These are phyloP conservation scores for Xiphophorus birchmanni DNA, from an alignment of 2,797 vertebrate genomes.

Conservation along the genomic window DNA sequence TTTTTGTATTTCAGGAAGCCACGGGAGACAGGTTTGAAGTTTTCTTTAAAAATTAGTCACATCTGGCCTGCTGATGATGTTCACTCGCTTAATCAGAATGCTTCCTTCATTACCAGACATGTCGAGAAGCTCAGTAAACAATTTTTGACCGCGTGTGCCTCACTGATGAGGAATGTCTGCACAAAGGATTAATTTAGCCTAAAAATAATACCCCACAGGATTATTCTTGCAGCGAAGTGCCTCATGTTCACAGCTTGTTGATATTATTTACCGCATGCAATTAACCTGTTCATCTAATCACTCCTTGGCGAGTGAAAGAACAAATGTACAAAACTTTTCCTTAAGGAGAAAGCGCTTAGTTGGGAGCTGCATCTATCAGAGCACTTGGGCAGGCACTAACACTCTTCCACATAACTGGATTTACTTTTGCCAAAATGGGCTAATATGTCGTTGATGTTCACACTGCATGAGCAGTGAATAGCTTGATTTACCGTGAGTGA, in stretches of 20 bases:
- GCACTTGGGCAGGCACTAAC: background rate
- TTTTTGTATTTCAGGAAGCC: too few species aligned
- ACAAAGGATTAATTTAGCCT: conserved; percentile 18
- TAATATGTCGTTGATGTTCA: conserved; percentile 54
- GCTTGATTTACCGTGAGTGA: conserved; percentile 38
- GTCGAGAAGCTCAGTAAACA: conserved; percentile 25
- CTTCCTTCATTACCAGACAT: conserved; percentile 8
- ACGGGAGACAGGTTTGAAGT: too few species aligned
- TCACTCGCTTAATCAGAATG: too few species aligned
- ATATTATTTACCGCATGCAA: background rate
- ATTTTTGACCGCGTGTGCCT: conserved; percentile 28
- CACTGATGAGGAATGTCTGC: conserved; percentile 28
- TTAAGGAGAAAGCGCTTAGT: background rate
- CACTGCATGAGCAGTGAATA: conserved; percentile 51
- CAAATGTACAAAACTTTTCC: background rate
- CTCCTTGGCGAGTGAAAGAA: background rate
- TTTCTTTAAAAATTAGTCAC: too few species aligned
- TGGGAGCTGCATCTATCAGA: background rate
- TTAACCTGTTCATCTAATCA: background rate
- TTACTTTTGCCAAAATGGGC: conserved; percentile 53
- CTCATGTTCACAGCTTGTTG: background rate
- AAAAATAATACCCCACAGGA: background rate
- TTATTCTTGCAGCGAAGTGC: background rate
- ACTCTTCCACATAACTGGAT: conserved; percentile 30
- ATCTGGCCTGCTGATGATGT: too few species aligned